Base-by-base conservation (phyloP, 53 echinoderm and acorn worm species). In the Crossaster papposus region DNA sequence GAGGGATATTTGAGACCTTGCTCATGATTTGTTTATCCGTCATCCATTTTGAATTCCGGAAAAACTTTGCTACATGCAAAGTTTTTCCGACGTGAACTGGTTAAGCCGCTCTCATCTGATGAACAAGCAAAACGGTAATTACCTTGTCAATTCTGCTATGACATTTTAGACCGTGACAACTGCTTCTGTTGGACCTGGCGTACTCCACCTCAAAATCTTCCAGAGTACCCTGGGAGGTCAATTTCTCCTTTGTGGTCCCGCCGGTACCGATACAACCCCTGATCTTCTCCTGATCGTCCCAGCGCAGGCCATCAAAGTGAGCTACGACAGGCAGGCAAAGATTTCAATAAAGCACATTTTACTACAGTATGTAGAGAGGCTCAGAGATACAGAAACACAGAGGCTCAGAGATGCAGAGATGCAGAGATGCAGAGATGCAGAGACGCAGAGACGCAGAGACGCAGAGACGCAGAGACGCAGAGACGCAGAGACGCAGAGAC, bases 201-300 rank as follows among this genome's bases (percentile, higher is more conserved):
- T 98, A 98, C 77, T 92, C 96, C 29, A 95, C 94, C 33, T 79
- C 54, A 82, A 94, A 97, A 73, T 93, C 85, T 35, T 89, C 89
- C 17, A 80, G 62, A 24, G 64, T 83, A 23, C 83, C 91, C 0
- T 15, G 80, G 22, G 81, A 83, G 30, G 88, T 83, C 31, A 44
- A 44, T 44, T 89, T 93, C 71, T 79, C 76, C 30, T 85, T 83
- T 22, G 79, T 37, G 26, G 74, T 52, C 15, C 84, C 85, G n/a
- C 58, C 77, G 20, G 90, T 86, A 37, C 79, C 73, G 23, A 32
- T 64, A 34, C 95, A 81, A 36, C 91, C 85, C 63, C 96, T 94
- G 30, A 97, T 97, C 78, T 88, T 90, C 82, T 95, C 90, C 54
- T 97, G 97, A 79, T 97, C 95, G 37, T 97, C 95, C 97, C 97